These are phyloP conservation scores for Sebastolobus altivelis DNA, from an alignment of 2,797 vertebrate species.

Conservation along the genomic window DNA sequence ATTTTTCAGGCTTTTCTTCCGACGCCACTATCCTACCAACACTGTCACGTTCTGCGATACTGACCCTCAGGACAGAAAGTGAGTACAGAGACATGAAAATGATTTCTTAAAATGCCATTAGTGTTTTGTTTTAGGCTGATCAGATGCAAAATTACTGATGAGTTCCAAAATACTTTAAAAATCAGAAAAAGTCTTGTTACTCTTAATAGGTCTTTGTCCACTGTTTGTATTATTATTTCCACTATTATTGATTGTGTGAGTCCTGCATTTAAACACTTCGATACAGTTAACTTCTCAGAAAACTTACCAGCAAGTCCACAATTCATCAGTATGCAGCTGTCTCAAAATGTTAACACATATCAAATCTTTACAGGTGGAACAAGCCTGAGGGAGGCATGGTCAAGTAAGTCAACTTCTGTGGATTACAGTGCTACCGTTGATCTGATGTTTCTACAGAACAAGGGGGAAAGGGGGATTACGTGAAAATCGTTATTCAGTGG, in stretches of 20 bases:
- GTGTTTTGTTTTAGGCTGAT: background rate
- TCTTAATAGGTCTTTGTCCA: background rate
- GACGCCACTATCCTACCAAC: slow-evolving; percentile 95
- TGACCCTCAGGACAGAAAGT: slow-evolving; percentile 98
- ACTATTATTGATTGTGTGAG: background rate
- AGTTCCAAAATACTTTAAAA: background rate
- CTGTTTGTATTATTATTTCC: background rate
- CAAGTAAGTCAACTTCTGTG: slow-evolving; percentile 88
- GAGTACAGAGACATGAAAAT: slow-evolving; percentile 62
- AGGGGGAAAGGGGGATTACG: accelerated
- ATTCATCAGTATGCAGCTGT: background rate
- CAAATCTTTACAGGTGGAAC: slow-evolving; percentile 89
- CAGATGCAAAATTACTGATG: background rate
- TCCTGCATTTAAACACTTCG: background rate
- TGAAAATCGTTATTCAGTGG: background rate
- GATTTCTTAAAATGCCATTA: background rate
- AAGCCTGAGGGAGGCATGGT: slow-evolving; percentile 92
- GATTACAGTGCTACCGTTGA: background rate
- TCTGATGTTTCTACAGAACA: background rate
- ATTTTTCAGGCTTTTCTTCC: slow-evolving; percentile 92
- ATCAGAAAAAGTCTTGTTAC: background rate
- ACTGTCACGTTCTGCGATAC: slow-evolving; percentile 96
- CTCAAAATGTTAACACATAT: background rate
- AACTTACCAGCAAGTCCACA: background rate
- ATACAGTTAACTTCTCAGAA: background rate